These are phyloP conservation scores for Carassius gibelio DNA, from an alignment of 2,113 vertebrate species.

Conservation along the genomic window DNA sequence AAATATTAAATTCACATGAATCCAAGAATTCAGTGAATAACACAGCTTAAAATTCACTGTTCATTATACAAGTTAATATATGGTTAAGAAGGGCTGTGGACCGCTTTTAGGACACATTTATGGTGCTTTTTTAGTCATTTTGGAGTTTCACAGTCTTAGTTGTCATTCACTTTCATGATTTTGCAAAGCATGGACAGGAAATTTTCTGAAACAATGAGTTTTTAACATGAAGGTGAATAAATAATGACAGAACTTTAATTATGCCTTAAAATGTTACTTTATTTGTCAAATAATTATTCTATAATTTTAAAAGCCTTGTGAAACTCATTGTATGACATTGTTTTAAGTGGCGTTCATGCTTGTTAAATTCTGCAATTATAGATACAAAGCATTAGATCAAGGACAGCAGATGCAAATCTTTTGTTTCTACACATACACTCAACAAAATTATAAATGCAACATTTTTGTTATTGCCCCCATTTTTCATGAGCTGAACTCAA, in stretches of 20 bases:
- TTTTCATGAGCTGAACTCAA: too few species aligned
- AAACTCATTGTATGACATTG: conserved; percentile 7
- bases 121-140: not conserved
- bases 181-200: not conserved
- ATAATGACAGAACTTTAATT: not conserved
- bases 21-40: not conserved
- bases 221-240: not conserved
- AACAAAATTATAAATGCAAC: too few species aligned
- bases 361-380: not conserved
- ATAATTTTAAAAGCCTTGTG: conserved; percentile 40
- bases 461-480: too few species aligned
- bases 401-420: not conserved
- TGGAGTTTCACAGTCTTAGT: not conserved
- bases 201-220: not conserved
- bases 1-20: too few species aligned
- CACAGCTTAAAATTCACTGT: not conserved
- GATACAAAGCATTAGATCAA: conserved; percentile 49
- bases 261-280: not conserved
- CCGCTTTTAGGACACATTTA: not conserved
- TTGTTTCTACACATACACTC: not conserved
- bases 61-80: not conserved
- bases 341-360: conserved; percentile 12
- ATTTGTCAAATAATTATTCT: not conserved
- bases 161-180: not conserved
- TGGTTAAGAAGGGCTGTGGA: not conserved